phyloP scores from a whole-genome alignment of 2,113 vertebrate species.

The Tragelaphus buxtoni region DNA sequence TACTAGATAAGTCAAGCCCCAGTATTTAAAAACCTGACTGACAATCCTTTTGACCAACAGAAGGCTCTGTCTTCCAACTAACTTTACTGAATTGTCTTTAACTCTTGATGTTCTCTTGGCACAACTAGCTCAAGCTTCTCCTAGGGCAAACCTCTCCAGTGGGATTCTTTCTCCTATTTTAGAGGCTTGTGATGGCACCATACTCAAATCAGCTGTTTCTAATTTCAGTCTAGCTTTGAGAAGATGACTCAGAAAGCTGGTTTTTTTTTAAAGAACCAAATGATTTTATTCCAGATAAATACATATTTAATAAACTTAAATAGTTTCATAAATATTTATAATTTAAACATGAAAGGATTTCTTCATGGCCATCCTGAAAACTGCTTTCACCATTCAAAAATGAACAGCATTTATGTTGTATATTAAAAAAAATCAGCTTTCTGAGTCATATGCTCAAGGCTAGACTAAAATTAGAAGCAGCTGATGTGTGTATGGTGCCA shows the following conservation, averaged over 20 bases:
- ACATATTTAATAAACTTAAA: slow-evolving; percentile 1
- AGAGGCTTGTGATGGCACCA: not conserved
- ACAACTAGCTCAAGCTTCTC: not conserved
- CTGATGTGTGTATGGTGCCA: not conserved
- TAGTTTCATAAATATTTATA: slow-evolving; percentile 9
- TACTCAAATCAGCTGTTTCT: not conserved
- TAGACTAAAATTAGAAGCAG: not conserved
- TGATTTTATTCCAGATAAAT: not conserved
- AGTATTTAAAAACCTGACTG: not conserved
- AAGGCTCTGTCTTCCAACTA: not conserved
- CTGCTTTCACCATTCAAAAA: not conserved
- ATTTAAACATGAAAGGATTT: slow-evolving; percentile 19
- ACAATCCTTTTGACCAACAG: not conserved
- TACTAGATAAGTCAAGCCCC: not conserved
- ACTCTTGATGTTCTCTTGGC: not conserved
- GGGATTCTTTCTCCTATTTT: not conserved
- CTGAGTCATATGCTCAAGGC: not conserved
- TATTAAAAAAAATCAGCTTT: not conserved
- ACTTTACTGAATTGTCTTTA: not conserved
- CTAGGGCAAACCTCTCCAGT: not conserved
- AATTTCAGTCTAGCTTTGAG: not conserved
- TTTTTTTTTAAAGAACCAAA: not conserved
- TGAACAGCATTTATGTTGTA: not conserved
- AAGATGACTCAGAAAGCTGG: not conserved
- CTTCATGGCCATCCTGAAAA: not conserved